phyloP scores from a whole-genome alignment of 1,140 invertebrate species.

The Aphelenchoides fujianensis region DNA sequence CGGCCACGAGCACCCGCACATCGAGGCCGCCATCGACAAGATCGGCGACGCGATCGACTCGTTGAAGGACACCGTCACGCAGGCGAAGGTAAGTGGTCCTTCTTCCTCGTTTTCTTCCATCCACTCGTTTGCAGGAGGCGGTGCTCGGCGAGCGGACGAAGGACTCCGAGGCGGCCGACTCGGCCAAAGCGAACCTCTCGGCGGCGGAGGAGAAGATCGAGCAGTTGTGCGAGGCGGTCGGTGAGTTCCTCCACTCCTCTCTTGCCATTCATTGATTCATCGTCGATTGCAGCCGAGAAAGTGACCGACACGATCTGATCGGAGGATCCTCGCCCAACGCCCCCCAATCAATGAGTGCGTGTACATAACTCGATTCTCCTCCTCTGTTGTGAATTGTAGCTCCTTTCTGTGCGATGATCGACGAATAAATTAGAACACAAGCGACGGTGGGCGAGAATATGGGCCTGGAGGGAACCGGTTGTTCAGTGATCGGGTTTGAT shows the following conservation, averaged over 20 bases:
- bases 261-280: too few relatives aligned
- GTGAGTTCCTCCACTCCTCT: neutral
- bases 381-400: too few relatives aligned
- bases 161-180: neutral
- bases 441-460: too few relatives aligned
- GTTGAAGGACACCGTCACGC: neutral
- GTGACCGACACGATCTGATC: too few relatives aligned
- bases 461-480: too few relatives aligned
- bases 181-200: neutral
- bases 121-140: neutral
- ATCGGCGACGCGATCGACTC: neutral
- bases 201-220: neutral
- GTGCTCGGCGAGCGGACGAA: neutral
- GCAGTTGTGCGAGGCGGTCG: neutral
- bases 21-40: neutral
- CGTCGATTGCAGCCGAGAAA: too few relatives aligned
- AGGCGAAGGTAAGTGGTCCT: neutral
- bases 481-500: too few relatives aligned
- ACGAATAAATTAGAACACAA: too few relatives aligned
- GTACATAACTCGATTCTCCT: too few relatives aligned
- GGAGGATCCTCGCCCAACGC: too few relatives aligned
- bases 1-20: neutral
- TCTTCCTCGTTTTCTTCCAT: neutral
- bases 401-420: too few relatives aligned
- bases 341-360: too few relatives aligned